Conservation (phyloP, 2,113 vertebrate species). For the Sapajus apella region DNA sequence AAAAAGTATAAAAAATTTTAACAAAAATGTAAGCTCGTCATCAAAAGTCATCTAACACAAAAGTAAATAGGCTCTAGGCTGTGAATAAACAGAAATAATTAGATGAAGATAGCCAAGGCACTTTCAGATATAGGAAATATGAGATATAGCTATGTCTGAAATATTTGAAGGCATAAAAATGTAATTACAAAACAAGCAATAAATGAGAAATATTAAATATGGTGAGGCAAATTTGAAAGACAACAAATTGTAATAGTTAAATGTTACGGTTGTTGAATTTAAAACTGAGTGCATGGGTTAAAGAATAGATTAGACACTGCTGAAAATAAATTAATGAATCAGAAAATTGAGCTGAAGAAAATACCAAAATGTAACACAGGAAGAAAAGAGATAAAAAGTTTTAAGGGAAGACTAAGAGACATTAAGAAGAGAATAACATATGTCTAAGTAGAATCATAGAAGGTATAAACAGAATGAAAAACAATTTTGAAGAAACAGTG, state of each 20-base stretch:
- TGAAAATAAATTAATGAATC: background rate
- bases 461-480: background rate
- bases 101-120: background rate
- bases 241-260: background rate
- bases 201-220: background rate
- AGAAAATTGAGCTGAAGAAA: background rate
- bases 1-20: background rate
- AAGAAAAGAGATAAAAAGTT: background rate
- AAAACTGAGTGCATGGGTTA: background rate
- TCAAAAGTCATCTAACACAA: background rate
- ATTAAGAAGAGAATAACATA: background rate
- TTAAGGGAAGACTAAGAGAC: background rate
- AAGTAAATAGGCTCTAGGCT: background rate
- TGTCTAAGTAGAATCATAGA: background rate
- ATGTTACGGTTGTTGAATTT: background rate
- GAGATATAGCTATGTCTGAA: background rate
- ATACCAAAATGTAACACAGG: background rate
- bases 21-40: background rate
- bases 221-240: background rate
- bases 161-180: background rate
- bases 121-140: background rate
- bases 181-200: background rate
- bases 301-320: background rate
- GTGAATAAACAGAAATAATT: background rate
- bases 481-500: background rate